Base-by-base conservation (phyloP, 2,797 vertebrate genomes). In the Poeciliopsis paucimaculata region DNA sequence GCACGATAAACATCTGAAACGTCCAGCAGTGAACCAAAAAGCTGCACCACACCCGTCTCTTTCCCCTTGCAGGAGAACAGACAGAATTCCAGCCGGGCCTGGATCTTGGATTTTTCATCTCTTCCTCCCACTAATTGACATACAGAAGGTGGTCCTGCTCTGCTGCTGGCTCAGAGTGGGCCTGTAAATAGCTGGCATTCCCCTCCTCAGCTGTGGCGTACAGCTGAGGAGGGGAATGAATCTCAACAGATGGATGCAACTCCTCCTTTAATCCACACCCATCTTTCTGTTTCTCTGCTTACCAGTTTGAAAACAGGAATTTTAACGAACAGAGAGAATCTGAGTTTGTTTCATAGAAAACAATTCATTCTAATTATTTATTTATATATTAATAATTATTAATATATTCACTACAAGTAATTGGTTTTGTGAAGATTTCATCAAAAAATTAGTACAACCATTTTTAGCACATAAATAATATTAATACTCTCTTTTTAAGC, bases 111-210 rank as follows among this genome's bases (percentile, higher is more conserved):
- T 82, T 88, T 71, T 89, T 79, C 84, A 86, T 88, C 79, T 84
- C 62, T 83, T 79, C 82, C 77, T 75, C 68, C 3, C 79, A 87
- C 70, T 88, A 88, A 92, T 89, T 92, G 89, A 89, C 83, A 76
- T 68, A 82, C 78, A 84, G 66, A 23, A 79, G 49, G 80, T 57
- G 71, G 91, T 92, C 77, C 80, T 72, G 62, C 51, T 87, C 70
- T 57, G 9, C 82, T 43, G 90, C 87, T 93, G 90, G 91, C 81
- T 55, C 68, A 85, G 73, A 82, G 78, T 26, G 84, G 87, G 89
- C 93, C 94, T 90, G 90, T 88, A 93, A 93, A 93, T 93, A 90
- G 85, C 85, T 90, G 88, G 85, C 88, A 90, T 91, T 88, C 88
- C 84, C 86, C 91, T 82, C 85, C 86, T 92, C 85, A 86, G 89